Base-by-base conservation (phyloP, 2,888 invertebrate genomes). In the Athrips mouffetella region DNA sequence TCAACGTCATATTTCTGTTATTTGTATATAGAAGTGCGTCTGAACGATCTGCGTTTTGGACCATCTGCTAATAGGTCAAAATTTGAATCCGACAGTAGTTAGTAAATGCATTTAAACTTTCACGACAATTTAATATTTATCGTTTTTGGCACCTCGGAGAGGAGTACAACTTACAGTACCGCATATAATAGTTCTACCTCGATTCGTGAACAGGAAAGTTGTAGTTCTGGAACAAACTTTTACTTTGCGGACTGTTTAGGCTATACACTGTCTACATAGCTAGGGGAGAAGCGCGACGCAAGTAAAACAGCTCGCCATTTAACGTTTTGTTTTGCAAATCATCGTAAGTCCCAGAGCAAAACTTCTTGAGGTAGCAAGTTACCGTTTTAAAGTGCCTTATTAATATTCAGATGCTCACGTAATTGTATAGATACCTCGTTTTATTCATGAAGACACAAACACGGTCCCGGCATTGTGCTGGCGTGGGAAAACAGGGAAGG, bases 201-300 rank as follows among this genome's bases (percentile, higher is more conserved):
- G 60, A 56, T 64, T 60, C 68, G 68, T 71, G 70, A 59, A 63
- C 64, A 64, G 59, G 58, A 57, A 71, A 66, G 51, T 65, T 54
- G 61, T 58, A 67, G 72, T 65, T 72, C 51, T 45, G 59, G 42
- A 73, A 70, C 67, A 71, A 77, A 76, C 67, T 77, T 74, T 67
- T 58, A 58, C 62, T 63, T 65, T 56, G 52, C 54, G 57, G 56
- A 60, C 41, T 39, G 40, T 47, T 31, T 46, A 45, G 45, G 23
- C 44, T 44, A 31, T 18, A 40, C 25, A 13, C 6, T 21, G 18
- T 35, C 31, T 45, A 45, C 23, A 16, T 31, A 31, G 31, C 18
- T 7, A 21, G 6, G n/a, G 16, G 6, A 42, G 20, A 21, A 3
- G 30, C 16, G 33, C 5, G 39, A 50, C 47, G 45, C n/a, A n/a